Conservation (phyloP, 2,113 vertebrate species). For the Haemorhous mexicanus region DNA sequence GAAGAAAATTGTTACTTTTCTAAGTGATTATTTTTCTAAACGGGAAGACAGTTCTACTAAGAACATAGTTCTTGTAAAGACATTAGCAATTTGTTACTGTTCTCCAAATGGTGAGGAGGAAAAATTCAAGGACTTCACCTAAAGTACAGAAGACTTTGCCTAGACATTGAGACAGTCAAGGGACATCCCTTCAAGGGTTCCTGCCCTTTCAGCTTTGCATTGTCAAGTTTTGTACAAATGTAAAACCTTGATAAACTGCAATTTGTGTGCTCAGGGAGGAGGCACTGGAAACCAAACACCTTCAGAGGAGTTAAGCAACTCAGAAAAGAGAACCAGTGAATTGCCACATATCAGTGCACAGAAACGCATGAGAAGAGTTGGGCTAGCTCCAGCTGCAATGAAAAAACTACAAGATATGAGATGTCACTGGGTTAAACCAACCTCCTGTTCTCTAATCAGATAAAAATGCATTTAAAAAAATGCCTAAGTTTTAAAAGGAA, state of each 20-base stretch:
- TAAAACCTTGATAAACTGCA: background rate
- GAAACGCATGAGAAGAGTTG: background rate
- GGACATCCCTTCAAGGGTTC: background rate
- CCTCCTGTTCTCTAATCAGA: background rate
- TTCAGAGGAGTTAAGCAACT: background rate
- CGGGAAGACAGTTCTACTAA: background rate
- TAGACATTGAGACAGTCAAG: background rate
- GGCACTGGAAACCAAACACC: background rate
- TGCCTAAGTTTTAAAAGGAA: background rate
- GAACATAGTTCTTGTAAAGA: background rate
- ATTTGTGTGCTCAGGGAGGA: background rate
- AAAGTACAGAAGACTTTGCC: background rate
- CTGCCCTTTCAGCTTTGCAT: background rate
- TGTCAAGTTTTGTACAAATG: background rate
- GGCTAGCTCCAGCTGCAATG: background rate
- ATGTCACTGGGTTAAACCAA: background rate
- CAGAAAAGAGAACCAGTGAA: background rate
- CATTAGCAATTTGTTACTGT: background rate
- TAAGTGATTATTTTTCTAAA: background rate
- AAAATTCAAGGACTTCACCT: background rate
- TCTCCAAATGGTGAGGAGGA: background rate
- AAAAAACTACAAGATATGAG: background rate
- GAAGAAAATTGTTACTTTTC: background rate
- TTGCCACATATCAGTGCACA: background rate
- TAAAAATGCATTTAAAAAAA: background rate